Percentiles rank a stretch among this genome's conserved stretches.
Conservation (phyloP, 2,888 invertebrate species). For the Arctia plantaginis region DNA sequence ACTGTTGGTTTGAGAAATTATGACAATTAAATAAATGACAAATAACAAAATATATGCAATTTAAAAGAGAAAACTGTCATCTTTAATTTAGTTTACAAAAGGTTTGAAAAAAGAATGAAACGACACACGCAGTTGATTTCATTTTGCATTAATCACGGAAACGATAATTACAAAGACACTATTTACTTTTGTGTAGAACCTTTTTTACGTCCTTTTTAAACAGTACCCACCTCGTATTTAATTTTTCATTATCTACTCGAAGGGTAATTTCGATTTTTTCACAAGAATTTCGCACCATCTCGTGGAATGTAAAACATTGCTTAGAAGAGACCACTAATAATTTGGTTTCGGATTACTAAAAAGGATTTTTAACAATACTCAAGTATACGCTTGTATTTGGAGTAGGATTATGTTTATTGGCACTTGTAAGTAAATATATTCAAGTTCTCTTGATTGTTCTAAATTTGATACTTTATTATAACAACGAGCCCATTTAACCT, state of each 20-base stretch:
- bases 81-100: not conserved
- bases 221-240: slow-evolving; percentile 33
- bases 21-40: not conserved
- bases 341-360: not conserved
- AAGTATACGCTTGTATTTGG: not conserved
- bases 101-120: slow-evolving; percentile 17
- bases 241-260: slow-evolving; percentile 42
- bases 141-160: slow-evolving; percentile 40
- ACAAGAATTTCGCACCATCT: slow-evolving; percentile 8
- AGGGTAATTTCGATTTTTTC: slow-evolving; percentile 22
- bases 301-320: not conserved
- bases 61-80: not conserved
- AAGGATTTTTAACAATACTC: not conserved
- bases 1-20: not conserved
- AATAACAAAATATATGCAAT: not conserved
- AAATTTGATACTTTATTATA: not conserved
- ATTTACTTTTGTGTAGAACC: slow-evolving; percentile 44
- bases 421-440: not conserved
- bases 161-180: slow-evolving; percentile 46
- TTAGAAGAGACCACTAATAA: not conserved
- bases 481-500: not conserved
- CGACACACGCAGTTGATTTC: slow-evolving; percentile 35
- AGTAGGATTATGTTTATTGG: not conserved
- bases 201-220: slow-evolving; percentile 44
- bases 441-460: not conserved